These are phyloP conservation scores for Turdus rufiventris DNA, from an alignment of 2,113 vertebrate genomes.

Conservation along the genomic window DNA sequence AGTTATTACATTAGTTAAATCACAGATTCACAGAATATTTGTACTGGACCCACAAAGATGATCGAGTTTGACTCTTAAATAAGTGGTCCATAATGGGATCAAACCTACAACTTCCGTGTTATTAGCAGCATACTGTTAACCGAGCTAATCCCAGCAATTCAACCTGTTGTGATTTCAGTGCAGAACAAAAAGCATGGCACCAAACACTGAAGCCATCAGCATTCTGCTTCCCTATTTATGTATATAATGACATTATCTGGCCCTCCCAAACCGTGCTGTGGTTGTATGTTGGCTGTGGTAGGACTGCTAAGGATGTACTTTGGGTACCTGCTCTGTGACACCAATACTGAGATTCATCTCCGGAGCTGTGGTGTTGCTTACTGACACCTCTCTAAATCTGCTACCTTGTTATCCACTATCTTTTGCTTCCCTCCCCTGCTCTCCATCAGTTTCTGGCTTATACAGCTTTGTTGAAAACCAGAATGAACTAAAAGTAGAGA, in stretches of 20 bases:
- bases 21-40: not conserved
- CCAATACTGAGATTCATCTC: not conserved
- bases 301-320: not conserved
- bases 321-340: not conserved
- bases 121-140: not conserved
- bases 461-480: not conserved
- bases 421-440: not conserved
- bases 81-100: not conserved
- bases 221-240: not conserved
- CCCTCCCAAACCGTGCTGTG: not conserved
- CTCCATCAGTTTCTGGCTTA: not conserved
- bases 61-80: not conserved
- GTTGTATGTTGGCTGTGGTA: not conserved
- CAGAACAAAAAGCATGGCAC: not conserved
- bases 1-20: not conserved
- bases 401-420: not conserved
- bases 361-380: not conserved
- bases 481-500: not conserved
- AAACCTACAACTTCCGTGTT: not conserved
- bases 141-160: not conserved
- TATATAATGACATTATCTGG: not conserved
- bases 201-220: not conserved
- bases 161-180: not conserved
- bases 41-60: not conserved
- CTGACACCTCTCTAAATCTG: not conserved